A percentile compares a stretch with the other conserved stretches of the same genome.
These are phyloP conservation scores for Onychomys arenicola DNA, from an alignment of 2,797 vertebrate species.

Conservation along the genomic window DNA sequence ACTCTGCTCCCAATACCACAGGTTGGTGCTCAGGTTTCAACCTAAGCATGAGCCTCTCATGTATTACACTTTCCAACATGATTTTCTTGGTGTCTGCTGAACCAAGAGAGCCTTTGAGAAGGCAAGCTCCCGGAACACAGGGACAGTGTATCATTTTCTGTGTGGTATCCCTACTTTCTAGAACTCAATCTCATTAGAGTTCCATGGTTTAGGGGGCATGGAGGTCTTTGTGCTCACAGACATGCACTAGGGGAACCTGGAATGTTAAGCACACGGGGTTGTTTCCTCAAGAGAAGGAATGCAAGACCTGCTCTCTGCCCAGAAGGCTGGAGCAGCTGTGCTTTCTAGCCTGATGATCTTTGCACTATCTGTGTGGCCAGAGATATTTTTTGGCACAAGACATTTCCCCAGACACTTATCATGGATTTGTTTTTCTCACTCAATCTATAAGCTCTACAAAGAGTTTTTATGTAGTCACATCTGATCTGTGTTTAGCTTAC, in stretches of 20 bases:
- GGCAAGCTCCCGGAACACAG: background rate
- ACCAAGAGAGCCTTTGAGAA: background rate
- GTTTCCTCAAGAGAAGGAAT: background rate
- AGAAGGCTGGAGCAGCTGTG: background rate
- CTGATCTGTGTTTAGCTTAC: background rate
- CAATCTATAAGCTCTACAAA: background rate
- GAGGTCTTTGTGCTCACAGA: background rate
- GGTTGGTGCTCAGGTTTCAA: background rate
- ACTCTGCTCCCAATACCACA: too few relatives aligned
- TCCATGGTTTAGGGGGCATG: background rate
- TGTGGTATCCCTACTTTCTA: background rate
- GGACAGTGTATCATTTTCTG: background rate
- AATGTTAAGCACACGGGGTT: background rate
- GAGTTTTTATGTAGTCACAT: background rate
- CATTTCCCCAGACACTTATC: background rate
- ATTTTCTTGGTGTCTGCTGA: background rate
- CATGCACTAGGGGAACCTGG: background rate
- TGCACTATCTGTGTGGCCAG: background rate
- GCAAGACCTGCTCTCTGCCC: background rate
- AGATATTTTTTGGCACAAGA: background rate
- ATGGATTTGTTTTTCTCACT: background rate
- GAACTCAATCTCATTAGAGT: background rate
- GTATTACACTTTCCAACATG: fast-evolving
- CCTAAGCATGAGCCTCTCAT: background rate
- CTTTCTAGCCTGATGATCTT: background rate